Conservation (phyloP, 2,888 invertebrate genomes). For the Chalcis sispes region DNA sequence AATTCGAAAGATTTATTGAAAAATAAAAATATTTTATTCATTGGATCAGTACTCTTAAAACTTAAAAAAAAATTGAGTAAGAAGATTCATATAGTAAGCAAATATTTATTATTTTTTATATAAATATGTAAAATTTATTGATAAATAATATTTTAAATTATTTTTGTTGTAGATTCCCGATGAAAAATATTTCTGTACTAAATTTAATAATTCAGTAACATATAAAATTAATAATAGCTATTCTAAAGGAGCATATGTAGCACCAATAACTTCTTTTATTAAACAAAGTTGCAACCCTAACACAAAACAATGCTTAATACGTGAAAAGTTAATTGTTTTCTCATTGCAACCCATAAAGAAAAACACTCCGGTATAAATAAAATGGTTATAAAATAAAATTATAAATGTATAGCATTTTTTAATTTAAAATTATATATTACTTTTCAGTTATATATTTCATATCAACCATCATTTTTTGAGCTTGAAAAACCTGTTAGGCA, state of each 20-base stretch:
- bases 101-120: conserved; percentile 5
- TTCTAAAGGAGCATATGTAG: conserved; percentile 67
- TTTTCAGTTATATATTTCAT: conserved; percentile 41
- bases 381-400: not conserved
- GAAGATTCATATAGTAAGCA: conserved; percentile 29
- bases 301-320: conserved; percentile 81
- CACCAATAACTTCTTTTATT: conserved; percentile 86
- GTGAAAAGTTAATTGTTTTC: conserved; percentile 75
- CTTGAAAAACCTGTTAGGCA: conserved; percentile 8
- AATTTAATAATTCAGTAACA: conserved; percentile 66
- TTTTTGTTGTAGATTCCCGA: conserved; percentile 74
- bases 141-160: not conserved
- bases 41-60: conserved; percentile 81
- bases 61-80: conserved; percentile 25
- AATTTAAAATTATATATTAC: not conserved
- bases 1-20: conserved; percentile 69
- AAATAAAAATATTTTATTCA: conserved; percentile 74
- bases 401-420: not conserved
- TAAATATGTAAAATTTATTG: not conserved
- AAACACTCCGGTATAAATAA: conserved; percentile 79
- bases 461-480: conserved; percentile 25
- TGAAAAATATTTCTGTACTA: not conserved
- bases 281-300: conserved; percentile 94
- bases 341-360: conserved; percentile 83
- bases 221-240: conserved; percentile 22